Evolutionary conservation across 2,113 vertebrate genomes (phyloP), one percentile per base, ranked within the genome.

Genomic region (Fulmarus glacialis): DNA sequence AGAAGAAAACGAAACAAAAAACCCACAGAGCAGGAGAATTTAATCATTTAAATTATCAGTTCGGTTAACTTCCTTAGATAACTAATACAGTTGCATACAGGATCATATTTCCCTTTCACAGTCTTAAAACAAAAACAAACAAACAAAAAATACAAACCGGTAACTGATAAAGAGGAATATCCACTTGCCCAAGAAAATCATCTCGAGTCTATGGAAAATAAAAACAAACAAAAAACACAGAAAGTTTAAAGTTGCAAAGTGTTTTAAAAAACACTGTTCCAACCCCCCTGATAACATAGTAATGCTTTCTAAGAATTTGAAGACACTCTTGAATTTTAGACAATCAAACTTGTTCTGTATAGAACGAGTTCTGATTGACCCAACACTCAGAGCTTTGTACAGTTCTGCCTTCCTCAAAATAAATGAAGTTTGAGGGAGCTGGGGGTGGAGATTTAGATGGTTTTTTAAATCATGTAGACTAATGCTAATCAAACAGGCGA

Each of bases 151-250:
- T 91, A 99, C 99, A 98, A 97, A 99, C 99, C 97, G 99, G 99
- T 94, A 99, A 99, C 93, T 99, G 99, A 97, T 99, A 99, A 94
- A 99, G 98, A 94, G 99, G 99, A 86, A 99, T 98, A 85, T 99
- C 99, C 98, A 99, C 99, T 98, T 99, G 99, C 82, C 99, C 99
- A 56, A 99, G 99, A 95, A 99, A 99, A 98, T 99, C 99, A 98
- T 99, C 99, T 97, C 99, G 99, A 78, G 99, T 99, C 99, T 99
- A 95, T 3, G 80, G 89, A 75, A 93, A 56, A 97, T 77, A 93
- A 73, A 95, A 92, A 68, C 53, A 91, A 97, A 93, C 42, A 89
- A 62, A 86, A 78, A 72, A 2, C 32, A 81, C 3, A 71, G 19
- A 32, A 68, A 75, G 23, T 8, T 89, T 75, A 66, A 71, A 88